Evolutionary conservation across 2,797 vertebrate species (phyloP).

Genomic region (Pogoniulus pusillus): DNA sequence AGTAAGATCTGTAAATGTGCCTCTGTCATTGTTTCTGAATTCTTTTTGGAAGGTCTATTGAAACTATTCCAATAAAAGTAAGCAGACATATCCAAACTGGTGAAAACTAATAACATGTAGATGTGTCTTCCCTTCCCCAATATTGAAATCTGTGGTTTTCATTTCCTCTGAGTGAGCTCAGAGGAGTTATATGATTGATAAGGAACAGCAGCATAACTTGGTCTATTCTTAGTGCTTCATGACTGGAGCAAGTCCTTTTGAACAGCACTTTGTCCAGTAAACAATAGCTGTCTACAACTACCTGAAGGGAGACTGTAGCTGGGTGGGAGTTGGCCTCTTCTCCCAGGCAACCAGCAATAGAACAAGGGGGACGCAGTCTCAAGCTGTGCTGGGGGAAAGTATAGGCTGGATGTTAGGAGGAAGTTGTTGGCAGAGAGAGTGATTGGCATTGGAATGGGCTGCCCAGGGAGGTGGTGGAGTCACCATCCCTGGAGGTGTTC

Average conservation of each 20-base stretch:
- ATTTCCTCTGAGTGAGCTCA: constrained; percentile 42
- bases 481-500: no score
- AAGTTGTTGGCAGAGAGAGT: no score
- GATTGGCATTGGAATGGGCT: no score
- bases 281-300: no score
- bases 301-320: no score
- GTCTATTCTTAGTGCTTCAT: background rate
- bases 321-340: no score
- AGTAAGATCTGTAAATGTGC: background rate
- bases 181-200: background rate
- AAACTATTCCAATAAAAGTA: constrained; percentile 13
- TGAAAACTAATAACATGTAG: constrained; percentile 14
- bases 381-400: no score
- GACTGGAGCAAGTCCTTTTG: background rate
- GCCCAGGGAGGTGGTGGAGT: no score
- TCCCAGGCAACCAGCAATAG: no score
- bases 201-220: background rate
- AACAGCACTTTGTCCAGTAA: background rate
- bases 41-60: background rate
- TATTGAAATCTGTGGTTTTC: constrained; percentile 17
- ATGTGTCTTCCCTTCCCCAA: background rate
- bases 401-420: no score
- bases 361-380: no score
- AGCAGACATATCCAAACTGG: background rate
- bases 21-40: background rate